These are phyloP conservation scores for Mactra quadrangularis DNA, from an alignment of 1,140 invertebrate species.

Conservation along the genomic window DNA sequence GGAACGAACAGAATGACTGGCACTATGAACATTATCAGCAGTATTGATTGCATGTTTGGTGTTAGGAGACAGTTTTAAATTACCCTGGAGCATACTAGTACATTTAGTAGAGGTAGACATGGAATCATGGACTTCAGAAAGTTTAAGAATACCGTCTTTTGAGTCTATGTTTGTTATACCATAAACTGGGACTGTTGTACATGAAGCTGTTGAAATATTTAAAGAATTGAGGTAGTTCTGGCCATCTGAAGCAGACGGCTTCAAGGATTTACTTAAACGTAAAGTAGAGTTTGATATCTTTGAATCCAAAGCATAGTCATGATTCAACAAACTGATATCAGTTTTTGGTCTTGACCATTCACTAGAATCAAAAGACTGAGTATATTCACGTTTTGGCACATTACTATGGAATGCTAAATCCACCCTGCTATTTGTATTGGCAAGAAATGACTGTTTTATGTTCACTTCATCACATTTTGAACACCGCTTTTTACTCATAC, in stretches of 20 bases:
- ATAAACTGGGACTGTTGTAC: too few relatives aligned
- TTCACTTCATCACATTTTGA: slow-evolving; percentile 43
- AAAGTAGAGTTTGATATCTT: neutral
- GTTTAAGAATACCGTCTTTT: too few relatives aligned
- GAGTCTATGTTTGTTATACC: too few relatives aligned
- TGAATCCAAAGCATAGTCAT: slow-evolving; percentile 35
- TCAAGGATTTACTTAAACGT: too few relatives aligned
- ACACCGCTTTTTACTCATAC: slow-evolving; percentile 40
- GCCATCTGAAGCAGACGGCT: neutral
- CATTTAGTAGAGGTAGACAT: too few relatives aligned
- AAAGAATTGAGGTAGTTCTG: slow-evolving; percentile 17
- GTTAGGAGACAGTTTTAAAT: too few relatives aligned
- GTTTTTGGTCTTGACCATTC: neutral
- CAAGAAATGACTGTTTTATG: neutral
- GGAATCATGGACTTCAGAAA: too few relatives aligned
- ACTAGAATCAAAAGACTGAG: neutral
- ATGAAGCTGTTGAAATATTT: neutral
- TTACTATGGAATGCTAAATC: slow-evolving; percentile 9
- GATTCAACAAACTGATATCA: neutral
- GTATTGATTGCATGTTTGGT: too few relatives aligned
- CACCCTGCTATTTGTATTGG: slow-evolving; percentile 1
- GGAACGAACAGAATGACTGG: too few relatives aligned
- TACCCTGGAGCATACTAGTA: too few relatives aligned
- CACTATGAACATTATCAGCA: neutral
- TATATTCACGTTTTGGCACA: slow-evolving; percentile 8